A percentile compares a stretch with the other conserved stretches of the same genome.
Conservation (phyloP, 2,797 vertebrate genomes). For the Sebastes flavidus region DNA sequence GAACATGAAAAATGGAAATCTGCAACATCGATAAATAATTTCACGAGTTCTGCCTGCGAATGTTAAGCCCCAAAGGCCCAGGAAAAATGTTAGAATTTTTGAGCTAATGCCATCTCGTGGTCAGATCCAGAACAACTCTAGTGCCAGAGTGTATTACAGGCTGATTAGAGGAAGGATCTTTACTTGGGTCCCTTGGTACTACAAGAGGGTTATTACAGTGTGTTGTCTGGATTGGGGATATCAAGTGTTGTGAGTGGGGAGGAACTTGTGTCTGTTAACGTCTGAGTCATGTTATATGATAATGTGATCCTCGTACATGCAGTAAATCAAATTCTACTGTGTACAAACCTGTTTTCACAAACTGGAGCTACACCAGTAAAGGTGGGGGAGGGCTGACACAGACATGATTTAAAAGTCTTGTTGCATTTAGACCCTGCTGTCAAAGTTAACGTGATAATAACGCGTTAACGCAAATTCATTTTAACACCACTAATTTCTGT, state of each 20-base stretch:
- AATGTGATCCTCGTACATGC: constrained; percentile 18
- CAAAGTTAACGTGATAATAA: too few species aligned
- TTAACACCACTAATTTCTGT: too few species aligned
- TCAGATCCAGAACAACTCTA: background rate
- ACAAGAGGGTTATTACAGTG: constrained; percentile 21
- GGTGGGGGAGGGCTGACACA: background rate
- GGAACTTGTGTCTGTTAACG: constrained; percentile 1
- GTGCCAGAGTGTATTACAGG: background rate
- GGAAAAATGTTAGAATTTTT: background rate
- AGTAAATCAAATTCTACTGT: background rate
- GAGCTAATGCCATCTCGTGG: constrained; percentile 21
- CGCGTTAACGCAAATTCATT: too few species aligned
- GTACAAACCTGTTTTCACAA: background rate
- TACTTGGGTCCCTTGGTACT: background rate
- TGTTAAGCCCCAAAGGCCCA: background rate
- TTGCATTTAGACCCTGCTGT: background rate
- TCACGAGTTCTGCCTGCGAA: background rate
- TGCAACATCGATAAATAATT: constrained; percentile 13
- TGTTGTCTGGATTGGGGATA: constrained; percentile 6
- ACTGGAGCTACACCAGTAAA: background rate
- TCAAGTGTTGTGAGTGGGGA: constrained; percentile 1
- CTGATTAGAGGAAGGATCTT: constrained; percentile 3
- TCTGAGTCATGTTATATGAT: constrained; percentile 1
- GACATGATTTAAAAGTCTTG: background rate
- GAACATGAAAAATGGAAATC: background rate